A percentile compares a stretch with the other conserved stretches of the same genome.
Conservation (phyloP, 2,888 invertebrate genomes). For the Acronicta aceris region DNA sequence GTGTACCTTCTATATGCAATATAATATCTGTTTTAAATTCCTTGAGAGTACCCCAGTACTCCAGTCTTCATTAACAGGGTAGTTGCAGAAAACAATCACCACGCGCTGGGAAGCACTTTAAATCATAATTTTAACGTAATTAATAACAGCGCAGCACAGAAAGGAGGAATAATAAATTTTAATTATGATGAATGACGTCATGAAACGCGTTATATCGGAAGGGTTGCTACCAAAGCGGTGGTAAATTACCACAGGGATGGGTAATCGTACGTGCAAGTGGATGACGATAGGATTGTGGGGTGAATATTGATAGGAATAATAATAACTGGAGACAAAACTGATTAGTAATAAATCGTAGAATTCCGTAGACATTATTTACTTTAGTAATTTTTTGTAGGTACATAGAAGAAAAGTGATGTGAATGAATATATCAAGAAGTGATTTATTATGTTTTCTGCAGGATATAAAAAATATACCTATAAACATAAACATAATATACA, state of each 20-base stretch:
- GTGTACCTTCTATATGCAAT: background rate
- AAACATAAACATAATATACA: too few relatives aligned
- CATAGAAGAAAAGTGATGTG: too few relatives aligned
- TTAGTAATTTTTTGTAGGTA: too few relatives aligned
- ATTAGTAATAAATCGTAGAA: background rate
- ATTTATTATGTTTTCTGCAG: too few relatives aligned
- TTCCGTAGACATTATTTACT: background rate
- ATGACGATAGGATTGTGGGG: conserved; percentile 47
- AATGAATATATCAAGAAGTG: too few relatives aligned
- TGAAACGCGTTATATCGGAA: conserved; percentile 53
- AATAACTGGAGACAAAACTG: conserved; percentile 3
- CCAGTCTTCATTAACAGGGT: conserved; percentile 23
- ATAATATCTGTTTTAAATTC: background rate
- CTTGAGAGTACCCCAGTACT: background rate
- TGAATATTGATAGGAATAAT: conserved; percentile 44
- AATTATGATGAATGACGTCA: conserved; percentile 76
- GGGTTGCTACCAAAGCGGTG: conserved; percentile 48
- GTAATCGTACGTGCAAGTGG: conserved; percentile 52
- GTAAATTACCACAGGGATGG: conserved; percentile 51
- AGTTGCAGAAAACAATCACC: conserved; percentile 49
- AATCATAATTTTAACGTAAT: conserved; percentile 69
- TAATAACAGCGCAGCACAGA: conserved; percentile 57
- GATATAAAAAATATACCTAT: too few relatives aligned
- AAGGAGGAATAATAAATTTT: conserved; percentile 75
- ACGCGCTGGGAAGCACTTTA: conserved; percentile 50